Evolutionary conservation across 2,797 vertebrate genomes (phyloP).

Genomic region (Ctenosaura bakeri): DNA sequence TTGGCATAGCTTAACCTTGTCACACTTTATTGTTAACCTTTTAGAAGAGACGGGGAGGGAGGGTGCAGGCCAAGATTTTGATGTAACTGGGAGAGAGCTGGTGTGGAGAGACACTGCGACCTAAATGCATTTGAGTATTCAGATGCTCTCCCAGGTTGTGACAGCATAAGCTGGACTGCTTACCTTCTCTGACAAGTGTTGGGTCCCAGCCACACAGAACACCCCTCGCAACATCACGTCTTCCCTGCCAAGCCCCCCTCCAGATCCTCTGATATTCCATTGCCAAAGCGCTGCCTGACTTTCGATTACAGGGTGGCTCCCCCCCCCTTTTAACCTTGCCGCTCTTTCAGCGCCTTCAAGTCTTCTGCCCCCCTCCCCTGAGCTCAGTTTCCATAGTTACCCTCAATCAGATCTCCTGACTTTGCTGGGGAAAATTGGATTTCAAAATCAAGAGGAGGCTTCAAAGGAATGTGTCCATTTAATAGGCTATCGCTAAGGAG

Average conservation of each 20-base stretch:
- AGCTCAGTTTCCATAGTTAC: slow-evolving; percentile 82
- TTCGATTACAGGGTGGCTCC: slow-evolving; percentile 36
- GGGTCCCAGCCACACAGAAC: slow-evolving; percentile 73
- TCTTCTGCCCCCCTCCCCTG: slow-evolving; percentile 45
- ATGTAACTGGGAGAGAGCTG: slow-evolving; percentile 4
- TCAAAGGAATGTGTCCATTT: slow-evolving; percentile 84
- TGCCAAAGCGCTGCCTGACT: slow-evolving; percentile 60
- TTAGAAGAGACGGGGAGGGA: slow-evolving; percentile 22
- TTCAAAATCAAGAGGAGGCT: slow-evolving; percentile 81
- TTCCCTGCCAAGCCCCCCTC: slow-evolving; percentile 71
- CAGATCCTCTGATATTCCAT: slow-evolving; percentile 73
- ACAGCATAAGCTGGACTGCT: slow-evolving; percentile 68
- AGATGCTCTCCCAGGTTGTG: slow-evolving; percentile 52
- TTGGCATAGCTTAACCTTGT: slow-evolving; percentile 78
- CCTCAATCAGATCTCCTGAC: slow-evolving; percentile 74
- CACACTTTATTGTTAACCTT: slow-evolving; percentile 75
- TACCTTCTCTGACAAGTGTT: slow-evolving; percentile 68
- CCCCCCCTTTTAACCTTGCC: slow-evolving; percentile 56
- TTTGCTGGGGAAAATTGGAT: slow-evolving; percentile 79
- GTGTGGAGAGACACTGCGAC: slow-evolving; percentile 30
- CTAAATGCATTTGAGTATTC: slow-evolving; percentile 54
- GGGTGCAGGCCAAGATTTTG: slow-evolving; percentile 39
- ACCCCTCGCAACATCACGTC: slow-evolving; percentile 57
- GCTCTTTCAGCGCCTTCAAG: slow-evolving; percentile 68
- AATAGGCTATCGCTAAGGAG: slow-evolving; percentile 79